Conservation (phyloP, 2,113 vertebrate genomes). For the Synchiropus splendidus region DNA sequence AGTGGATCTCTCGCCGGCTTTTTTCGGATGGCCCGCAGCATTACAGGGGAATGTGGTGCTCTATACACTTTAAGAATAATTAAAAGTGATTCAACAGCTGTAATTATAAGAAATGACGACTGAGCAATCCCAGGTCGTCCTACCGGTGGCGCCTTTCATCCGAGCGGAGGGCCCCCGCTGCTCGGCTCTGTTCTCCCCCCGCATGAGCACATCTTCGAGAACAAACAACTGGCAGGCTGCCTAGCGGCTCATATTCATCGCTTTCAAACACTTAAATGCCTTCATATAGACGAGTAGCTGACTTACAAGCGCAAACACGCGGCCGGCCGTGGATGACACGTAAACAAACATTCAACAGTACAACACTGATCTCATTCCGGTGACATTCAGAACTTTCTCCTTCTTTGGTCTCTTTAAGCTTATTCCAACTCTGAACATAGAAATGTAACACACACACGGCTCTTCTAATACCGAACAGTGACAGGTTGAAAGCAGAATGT, state of each 20-base stretch:
- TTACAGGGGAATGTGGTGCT: conserved; percentile 57
- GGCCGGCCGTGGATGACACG: conserved; percentile 23
- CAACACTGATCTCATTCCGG: too few species aligned
- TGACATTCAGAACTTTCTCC: conserved; percentile 46
- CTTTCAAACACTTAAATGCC: background rate
- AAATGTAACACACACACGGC: conserved; percentile 44
- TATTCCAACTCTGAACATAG: conserved; percentile 37
- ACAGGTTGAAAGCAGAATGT: conserved; percentile 46
- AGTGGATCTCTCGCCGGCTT: conserved; percentile 47
- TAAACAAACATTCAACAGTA: too few species aligned
- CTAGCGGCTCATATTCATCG: conserved; percentile 40
- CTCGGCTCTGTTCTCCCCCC: conserved; percentile 35
- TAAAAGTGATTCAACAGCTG: conserved; percentile 64
- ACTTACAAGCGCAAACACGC: conserved; percentile 10
- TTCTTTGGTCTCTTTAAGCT: conserved; percentile 53
- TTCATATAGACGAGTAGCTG: conserved; percentile 21
- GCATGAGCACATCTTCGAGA: too few species aligned
- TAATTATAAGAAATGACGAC: conserved; percentile 57
- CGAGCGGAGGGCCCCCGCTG: conserved; percentile 40
- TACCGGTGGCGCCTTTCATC: conserved; percentile 59
- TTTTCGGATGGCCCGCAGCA: conserved; percentile 58
- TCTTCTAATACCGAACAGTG: conserved; percentile 22
- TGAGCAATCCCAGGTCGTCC: conserved; percentile 48
- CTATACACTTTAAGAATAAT: conserved; percentile 59
- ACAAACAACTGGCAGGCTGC: conserved; percentile 52